These are phyloP conservation scores for Mobula birostris DNA, from an alignment of 2,113 vertebrate species.

Conservation along the genomic window DNA sequence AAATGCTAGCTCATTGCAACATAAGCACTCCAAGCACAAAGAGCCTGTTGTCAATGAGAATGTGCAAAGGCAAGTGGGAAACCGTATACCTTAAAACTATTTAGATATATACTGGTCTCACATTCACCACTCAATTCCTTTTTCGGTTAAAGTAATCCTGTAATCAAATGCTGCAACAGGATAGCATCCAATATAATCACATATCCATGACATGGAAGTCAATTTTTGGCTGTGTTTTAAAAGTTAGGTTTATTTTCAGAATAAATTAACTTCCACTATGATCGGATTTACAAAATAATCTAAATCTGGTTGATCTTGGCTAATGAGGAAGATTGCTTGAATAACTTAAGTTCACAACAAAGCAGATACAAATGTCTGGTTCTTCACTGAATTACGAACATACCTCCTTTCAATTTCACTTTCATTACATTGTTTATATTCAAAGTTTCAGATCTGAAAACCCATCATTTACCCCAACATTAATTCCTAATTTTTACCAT, in stretches of 20 bases:
- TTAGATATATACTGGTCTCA: background rate
- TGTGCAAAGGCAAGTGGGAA: conserved; percentile 38
- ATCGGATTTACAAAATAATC: background rate
- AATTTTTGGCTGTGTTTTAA: background rate
- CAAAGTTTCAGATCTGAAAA: too few relatives aligned
- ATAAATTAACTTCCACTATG: background rate
- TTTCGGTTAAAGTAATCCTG: conserved; percentile 1
- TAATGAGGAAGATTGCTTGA: background rate
- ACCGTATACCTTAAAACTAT: conserved; percentile 35
- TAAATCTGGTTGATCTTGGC: background rate
- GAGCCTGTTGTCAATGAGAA: conserved; percentile 39
- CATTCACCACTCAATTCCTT: background rate
- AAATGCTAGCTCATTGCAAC: conserved; percentile 41
- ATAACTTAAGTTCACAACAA: background rate
- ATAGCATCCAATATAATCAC: background rate
- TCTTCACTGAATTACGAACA: too few relatives aligned
- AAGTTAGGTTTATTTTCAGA: background rate
- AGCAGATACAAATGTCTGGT: background rate
- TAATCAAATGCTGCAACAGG: too few relatives aligned
- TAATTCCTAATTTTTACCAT: background rate
- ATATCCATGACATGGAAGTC: background rate
- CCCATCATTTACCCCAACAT: background rate
- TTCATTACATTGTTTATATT: too few relatives aligned
- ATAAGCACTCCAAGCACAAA: conserved; percentile 36
- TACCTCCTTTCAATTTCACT: too few relatives aligned